A percentile compares a stretch with the other conserved stretches of the same genome.
Evolutionary conservation across 2,797 vertebrate genomes (phyloP).

Genomic region (Malurus splendens): DNA sequence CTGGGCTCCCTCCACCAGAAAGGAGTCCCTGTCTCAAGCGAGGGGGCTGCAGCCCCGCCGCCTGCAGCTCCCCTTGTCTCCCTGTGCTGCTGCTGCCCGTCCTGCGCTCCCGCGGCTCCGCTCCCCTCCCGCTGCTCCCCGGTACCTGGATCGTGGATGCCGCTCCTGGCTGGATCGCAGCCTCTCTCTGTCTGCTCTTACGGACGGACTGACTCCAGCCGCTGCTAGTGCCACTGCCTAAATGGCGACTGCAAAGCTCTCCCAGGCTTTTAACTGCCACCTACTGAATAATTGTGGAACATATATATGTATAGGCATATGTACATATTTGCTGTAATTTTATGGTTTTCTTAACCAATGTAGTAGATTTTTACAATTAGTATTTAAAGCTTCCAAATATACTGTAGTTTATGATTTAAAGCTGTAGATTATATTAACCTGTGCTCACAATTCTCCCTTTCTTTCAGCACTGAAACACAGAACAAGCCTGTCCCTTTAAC

Average conservation of each 20-base stretch:
- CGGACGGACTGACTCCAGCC: neutral
- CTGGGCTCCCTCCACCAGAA: neutral
- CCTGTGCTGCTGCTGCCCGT: neutral
- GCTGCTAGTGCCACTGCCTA: neutral
- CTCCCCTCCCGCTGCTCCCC: neutral
- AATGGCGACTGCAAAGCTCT: conserved; percentile 57
- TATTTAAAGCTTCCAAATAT: neutral
- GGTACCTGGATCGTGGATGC: neutral
- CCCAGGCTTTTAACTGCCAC: conserved; percentile 62
- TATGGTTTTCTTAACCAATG: neutral
- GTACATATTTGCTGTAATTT: neutral
- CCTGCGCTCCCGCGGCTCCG: neutral
- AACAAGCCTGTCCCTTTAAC: neutral
- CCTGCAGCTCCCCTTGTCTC: neutral
- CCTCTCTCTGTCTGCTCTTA: neutral
- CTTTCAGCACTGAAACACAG: neutral
- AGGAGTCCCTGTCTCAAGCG: rapidly evolving
- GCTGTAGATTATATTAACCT: neutral
- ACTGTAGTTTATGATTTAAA: neutral
- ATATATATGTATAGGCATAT: rapidly evolving
- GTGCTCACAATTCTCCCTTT: neutral
- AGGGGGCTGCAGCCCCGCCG: neutral
- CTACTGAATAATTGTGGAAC: conserved; percentile 55
- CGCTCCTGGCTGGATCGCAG: neutral
- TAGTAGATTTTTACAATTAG: neutral